Base-by-base conservation (phyloP, 2,888 invertebrate species). In the Tethea ocularis region DNA sequence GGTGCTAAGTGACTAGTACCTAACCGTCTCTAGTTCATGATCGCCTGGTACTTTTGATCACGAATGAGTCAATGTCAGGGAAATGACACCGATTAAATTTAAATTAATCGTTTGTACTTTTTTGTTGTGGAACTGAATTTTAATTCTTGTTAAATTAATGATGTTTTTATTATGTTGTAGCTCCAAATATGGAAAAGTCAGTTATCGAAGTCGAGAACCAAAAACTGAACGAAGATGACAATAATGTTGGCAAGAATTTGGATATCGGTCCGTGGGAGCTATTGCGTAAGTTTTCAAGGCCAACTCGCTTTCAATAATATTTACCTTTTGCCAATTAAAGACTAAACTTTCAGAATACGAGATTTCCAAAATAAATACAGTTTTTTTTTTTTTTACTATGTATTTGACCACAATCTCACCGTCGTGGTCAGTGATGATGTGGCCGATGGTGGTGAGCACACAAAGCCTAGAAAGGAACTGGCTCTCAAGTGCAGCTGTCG, bases 281-380 rank as follows among this genome's bases (percentile, higher is more conserved):
- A 46, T 66, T 83, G 7, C 65, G 83, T 82, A 69, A 75, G 82
- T 75, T 38, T 5, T 6, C 38, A 38, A n/a, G n/a, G 10, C 7
- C 38, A 10, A 4, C 3, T 15, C 36, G 15, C 36, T 36, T 38
- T 38, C 2, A 38, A 10, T 15, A n/a, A n/a, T 36, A 15, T 7
- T 15, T 36, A 36, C 3, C 13, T 15, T 15, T 36, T 15, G 13
- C 7, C 1, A 38, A n/a, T n/a, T 15, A 36, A 36, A 15, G 15
- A 2, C 15, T 15, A 10, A 10, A 10, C 29, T 29, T 29, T 29
- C 1, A 8, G 29, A 7, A 24, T 24, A 24, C 5, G 24, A 24
- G 6, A 6, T 24, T 4, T 6, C 24, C n/a, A n/a, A n/a, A n/a
- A n/a, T n/a, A n/a, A n/a, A n/a, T n/a, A n/a, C n/a, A n/a, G n/a